Evolutionary conservation across 2,113 vertebrate genomes (phyloP), one percentile per base, ranked within the genome.

Genomic region (Uria lomvia): DNA sequence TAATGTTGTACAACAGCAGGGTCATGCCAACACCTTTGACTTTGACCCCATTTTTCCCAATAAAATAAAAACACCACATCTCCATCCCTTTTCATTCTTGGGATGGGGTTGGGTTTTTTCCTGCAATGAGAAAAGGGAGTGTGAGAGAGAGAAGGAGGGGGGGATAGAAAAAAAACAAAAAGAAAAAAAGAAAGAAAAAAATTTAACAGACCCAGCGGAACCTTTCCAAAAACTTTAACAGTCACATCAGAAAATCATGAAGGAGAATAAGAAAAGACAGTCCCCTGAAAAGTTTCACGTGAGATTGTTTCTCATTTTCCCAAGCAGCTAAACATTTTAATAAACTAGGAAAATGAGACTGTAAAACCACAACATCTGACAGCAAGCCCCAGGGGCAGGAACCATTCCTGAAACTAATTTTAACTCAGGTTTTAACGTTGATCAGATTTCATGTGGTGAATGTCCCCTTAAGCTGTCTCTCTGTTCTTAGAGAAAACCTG

Each of bases 361-460:
- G 88, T 94, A 94, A 96, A 95, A 89, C 50, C 89, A 73, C 78
- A 90, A 76, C 87, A 96, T 96, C 95, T 95, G 93, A 96, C 94
- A 94, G 90, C 88, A 83, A 93, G 85, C 88, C 92, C 72, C 87
- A 93, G 38, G 45, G 95, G 89, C 58, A 96, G 66, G 77, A 95
- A 93, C 56, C 72, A 70, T 94, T 94, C 71, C 91, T 82, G 92
- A 95, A 94, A 95, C 94, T 97, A 94, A 97, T 96, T 97, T 97
- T 95, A 97, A 95, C 89, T 91, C 91, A 47, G 55, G 77, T 91
- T 97, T 96, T 95, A 95, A 86, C 26, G 3, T 34, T 92, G 95
- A 96, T 93, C 95, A 96, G 91, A 94, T 90, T 96, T 96, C 96
- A 96, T 90, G 96, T 83, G 85, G 94, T 86, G 77, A 91, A 87